A percentile compares a stretch with the other conserved stretches of the same genome.
Conservation (phyloP, 1,140 invertebrate genomes). For the Ips typographus region DNA sequence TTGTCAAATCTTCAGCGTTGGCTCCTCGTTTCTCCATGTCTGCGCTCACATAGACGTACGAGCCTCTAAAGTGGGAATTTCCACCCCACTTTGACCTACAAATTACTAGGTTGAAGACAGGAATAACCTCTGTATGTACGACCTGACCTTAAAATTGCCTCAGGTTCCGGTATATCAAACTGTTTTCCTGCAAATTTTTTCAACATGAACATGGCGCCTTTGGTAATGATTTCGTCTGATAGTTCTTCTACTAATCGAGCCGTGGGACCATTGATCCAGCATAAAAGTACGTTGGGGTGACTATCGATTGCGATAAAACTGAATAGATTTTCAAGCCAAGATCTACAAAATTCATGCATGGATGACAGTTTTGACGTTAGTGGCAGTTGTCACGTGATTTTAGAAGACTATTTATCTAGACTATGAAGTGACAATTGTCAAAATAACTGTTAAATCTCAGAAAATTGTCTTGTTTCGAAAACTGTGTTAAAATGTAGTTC, state of each 20-base stretch:
- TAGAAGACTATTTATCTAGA: no score
- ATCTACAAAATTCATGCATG: slow-evolving; percentile 15
- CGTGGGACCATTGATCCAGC: slow-evolving; percentile 62
- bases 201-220: slow-evolving; percentile 54
- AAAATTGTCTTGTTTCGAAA: no score
- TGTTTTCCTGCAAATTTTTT: slow-evolving; percentile 54
- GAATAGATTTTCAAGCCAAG: slow-evolving; percentile 54
- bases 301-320: slow-evolving; percentile 59
- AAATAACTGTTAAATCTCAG: no score
- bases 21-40: slow-evolving; percentile 55
- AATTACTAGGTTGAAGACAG: slow-evolving; percentile 8
- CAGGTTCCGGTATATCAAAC: slow-evolving; percentile 58
- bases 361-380: no score
- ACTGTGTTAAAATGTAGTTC: no score
- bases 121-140: neutral
- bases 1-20: slow-evolving; percentile 42
- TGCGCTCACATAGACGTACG: slow-evolving; percentile 68
- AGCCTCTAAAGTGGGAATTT: slow-evolving; percentile 68
- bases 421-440: no score
- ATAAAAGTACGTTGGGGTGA: slow-evolving; percentile 58
- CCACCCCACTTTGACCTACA: slow-evolving; percentile 67
- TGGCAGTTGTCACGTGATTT: no score
- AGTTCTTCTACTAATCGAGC: slow-evolving; percentile 58
- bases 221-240: slow-evolving; percentile 54
- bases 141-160: slow-evolving; percentile 47